Conservation (phyloP, 2,797 vertebrate genomes). For the Acanthis flammea region DNA sequence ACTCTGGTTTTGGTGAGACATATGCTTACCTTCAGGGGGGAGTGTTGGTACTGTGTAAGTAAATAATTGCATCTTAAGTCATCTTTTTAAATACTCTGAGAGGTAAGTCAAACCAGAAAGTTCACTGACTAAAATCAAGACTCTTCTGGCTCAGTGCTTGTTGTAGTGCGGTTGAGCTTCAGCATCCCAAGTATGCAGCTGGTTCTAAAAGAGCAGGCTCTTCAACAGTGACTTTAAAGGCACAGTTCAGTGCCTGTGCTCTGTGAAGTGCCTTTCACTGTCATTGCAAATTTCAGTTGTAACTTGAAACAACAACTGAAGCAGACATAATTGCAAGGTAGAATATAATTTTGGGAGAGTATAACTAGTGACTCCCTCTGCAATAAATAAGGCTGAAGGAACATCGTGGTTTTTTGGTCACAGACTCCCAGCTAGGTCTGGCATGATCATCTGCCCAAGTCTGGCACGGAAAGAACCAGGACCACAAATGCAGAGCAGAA, state of each 20-base stretch:
- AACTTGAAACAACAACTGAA: background rate
- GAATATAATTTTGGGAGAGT: background rate
- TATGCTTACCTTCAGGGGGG: background rate
- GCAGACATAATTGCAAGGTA: accelerated
- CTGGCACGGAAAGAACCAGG: background rate
- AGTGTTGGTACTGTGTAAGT: background rate
- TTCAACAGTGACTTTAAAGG: background rate
- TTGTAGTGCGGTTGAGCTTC: background rate
- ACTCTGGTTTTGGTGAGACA: background rate
- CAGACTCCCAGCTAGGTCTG: background rate
- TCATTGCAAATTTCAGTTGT: background rate
- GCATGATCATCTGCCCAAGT: background rate
- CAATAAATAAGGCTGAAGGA: background rate
- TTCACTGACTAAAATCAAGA: background rate
- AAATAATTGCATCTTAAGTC: background rate
- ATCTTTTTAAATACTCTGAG: background rate
- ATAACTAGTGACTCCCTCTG: background rate
- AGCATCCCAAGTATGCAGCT: background rate
- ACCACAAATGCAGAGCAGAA: background rate
- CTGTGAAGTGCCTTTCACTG: background rate
- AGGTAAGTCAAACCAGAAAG: background rate
- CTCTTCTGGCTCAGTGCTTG: background rate
- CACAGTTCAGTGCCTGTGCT: background rate
- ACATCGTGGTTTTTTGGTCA: background rate
- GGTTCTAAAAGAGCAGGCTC: background rate